Conservation (phyloP, 2,888 invertebrate genomes). For the Nymphalis polychloros region DNA sequence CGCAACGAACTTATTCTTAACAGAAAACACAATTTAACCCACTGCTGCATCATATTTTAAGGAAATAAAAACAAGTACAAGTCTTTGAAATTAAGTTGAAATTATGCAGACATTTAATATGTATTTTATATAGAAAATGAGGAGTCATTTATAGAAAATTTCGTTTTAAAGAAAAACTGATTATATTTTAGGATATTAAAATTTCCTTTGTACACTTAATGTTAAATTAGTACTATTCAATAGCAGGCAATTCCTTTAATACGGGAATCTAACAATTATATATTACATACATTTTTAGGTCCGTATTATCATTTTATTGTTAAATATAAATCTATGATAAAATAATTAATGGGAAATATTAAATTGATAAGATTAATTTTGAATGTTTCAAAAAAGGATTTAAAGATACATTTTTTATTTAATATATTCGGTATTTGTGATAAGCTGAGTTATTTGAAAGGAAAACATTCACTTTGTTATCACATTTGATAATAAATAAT, state of each 20-base stretch:
- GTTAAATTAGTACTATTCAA: too few relatives aligned
- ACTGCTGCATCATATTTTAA: background rate
- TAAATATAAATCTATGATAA: too few relatives aligned
- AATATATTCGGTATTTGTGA: background rate
- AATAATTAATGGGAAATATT: too few relatives aligned
- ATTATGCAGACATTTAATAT: background rate
- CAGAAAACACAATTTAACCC: background rate
- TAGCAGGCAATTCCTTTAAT: too few relatives aligned
- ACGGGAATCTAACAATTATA: too few relatives aligned
- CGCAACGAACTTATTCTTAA: constrained; percentile 11
- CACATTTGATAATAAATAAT: constrained; percentile 25
- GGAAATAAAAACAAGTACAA: background rate
- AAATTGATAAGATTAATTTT: too few relatives aligned
- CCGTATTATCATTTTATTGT: too few relatives aligned
- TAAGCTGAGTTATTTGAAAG: constrained; percentile 10
- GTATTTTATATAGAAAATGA: background rate
- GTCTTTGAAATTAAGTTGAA: background rate
- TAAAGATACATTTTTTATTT: background rate
- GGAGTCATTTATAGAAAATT: too few relatives aligned
- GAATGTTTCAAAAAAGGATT: background rate
- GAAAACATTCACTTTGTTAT: constrained; percentile 22
- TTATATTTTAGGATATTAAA: too few relatives aligned
- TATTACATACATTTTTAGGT: too few relatives aligned
- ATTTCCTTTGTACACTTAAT: too few relatives aligned
- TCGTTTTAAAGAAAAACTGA: too few relatives aligned